Base-by-base conservation (phyloP, 2,888 invertebrate genomes). In the Asteroscopus sphinx region DNA sequence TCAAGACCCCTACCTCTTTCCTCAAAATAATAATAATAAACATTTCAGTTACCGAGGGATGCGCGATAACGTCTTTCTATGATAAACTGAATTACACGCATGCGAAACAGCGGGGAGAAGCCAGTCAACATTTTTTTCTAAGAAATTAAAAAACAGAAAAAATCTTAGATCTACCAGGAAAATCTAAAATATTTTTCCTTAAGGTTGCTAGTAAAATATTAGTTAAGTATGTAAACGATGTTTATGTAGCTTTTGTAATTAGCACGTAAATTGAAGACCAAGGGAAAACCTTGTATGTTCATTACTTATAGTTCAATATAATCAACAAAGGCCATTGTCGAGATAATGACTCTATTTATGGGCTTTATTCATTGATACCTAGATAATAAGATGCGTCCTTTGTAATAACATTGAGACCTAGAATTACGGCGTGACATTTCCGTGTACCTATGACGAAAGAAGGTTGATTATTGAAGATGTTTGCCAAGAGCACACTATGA, bases 291-390 rank as follows among this genome's bases (percentile, higher is more conserved):
- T 70, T 65, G 57, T 49, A 15, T 44, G 30, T 15, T 47, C 16
- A 40, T 46, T 12, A 41, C 41, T 42, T 45, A 21, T 17, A 46
- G 16, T 44, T 45, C 42, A 45, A 37, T 44, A 57, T 52, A 41
- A 36, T n/a, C 32, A 45, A 58, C 59, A 53, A 65, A 54, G 67
- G 45, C 58, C 44, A 48, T 57, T 57, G 51, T 64, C 37, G 15
- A 63, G 42, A 11, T 62, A 48, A 48, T 58, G 30, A 48, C 40
- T n/a, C 40, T 5, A 11, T 67, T 66, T 55, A 54, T 68, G 55
- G 41, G 15, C 15, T 36, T 45, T 35, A 52, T 68, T 48, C 15
- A 45, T 48, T 33, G 26, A 51, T 57, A 42, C 16, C 25, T 33
- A 39, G 48, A 42, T 47, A 66, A 46, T 55, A 45, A 47, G 47